Evolutionary conservation across 1,140 invertebrate genomes (phyloP).

Genomic region (Mycetomoellerius zeteki): DNA sequence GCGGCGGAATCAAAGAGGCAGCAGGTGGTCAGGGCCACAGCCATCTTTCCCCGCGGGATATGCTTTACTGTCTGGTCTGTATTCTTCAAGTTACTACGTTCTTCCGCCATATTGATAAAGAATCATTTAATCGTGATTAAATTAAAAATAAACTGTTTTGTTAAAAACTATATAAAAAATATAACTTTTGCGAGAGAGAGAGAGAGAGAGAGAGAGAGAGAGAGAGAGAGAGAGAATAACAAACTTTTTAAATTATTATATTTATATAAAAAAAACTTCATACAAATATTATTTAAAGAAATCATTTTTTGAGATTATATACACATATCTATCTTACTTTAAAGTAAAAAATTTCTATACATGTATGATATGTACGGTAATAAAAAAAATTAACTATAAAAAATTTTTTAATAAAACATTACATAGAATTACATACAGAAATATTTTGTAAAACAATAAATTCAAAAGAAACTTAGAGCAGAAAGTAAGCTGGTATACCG

Average conservation of each 20-base stretch:
- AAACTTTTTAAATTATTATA: not conserved
- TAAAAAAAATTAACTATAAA: not conserved
- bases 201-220: no score
- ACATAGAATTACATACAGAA: not conserved
- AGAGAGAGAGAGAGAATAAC: no score
- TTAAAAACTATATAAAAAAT: not conserved
- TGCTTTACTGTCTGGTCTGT: slow-evolving; percentile 61
- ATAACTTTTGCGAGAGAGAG: not conserved
- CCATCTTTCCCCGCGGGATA: slow-evolving; percentile 70
- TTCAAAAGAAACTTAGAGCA: not conserved
- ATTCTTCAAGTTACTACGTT: slow-evolving; percentile 54
- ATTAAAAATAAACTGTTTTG: not conserved
- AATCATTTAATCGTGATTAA: slow-evolving; percentile 17
- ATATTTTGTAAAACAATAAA: slow-evolving; percentile 2
- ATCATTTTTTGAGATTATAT: not conserved
- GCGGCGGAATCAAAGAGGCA: slow-evolving; percentile 86
- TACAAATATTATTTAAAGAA: not conserved
- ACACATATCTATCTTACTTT: not conserved
- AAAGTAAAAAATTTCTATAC: not conserved
- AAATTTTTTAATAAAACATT: not conserved
- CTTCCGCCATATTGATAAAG: slow-evolving; percentile 54
- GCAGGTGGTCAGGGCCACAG: slow-evolving; percentile 84
- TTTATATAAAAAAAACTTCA: not conserved
- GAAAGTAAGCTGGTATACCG: not conserved
- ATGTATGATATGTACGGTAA: not conserved